Evolutionary conservation across 30 jellyfish, hydroid and myxozoan species (phyloP), one percentile per base, ranked within the genome.

Genomic region (Morbakka virulenta): DNA sequence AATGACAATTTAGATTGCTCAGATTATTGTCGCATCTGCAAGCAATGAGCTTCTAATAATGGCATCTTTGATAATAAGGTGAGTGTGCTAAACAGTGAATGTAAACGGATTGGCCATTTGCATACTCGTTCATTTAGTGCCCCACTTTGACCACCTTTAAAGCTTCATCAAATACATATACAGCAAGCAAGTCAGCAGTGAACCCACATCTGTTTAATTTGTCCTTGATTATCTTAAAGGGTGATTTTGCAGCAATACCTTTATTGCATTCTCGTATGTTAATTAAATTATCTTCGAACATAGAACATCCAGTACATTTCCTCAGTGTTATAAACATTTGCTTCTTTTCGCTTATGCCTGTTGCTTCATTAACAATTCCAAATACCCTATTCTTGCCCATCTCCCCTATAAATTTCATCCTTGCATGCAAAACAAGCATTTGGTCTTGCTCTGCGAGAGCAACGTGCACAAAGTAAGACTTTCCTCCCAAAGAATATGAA

Each of bases 141-240:
- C 82, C 77, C 76, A 70, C 41, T 70, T 70, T 70, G 82, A 70
- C 82, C 82, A 70, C 47, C 36, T 32, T 69, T 35, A 69, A 70
- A 33, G 82, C 82, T 35, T 69, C 82, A 35, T 36, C 77, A 32
- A 70, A 70, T 2, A 69, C 4, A 25, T 69, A 70, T n/a, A 50
- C 82, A 33, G 82, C n/a, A 70, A 41, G 69, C 82, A 70, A 9
- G 28, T 70, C 24, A n/a, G 35, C n/a, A 20, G 82, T 17, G 47
- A 70, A 50, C 82, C 76, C 34, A 69, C 82, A 70, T 70, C 82
- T 32, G 2, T 33, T 66, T 62, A 66, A 32, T 62, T 22, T 14
- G 27, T 66, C 78, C 78, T 66, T 66, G 20, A 66, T 32, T 31
- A 66, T 32, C 25, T 30, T 66, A 20, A 30, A 66, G 35, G 21